Evolutionary conservation across 2,888 invertebrate species (phyloP).

Genomic region (Drosophila macrospina): DNA sequence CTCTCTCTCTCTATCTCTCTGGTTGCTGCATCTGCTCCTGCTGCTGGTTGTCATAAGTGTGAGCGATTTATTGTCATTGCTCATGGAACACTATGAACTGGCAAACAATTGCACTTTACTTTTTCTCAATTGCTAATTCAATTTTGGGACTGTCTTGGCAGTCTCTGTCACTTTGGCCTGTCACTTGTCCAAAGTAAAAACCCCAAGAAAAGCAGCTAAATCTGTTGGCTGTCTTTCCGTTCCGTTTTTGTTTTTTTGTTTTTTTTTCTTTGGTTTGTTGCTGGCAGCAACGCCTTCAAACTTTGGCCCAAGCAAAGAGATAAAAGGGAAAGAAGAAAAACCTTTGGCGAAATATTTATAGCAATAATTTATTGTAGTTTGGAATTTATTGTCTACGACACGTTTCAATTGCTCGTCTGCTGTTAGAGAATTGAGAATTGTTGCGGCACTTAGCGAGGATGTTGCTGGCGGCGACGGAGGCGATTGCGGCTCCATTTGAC

Average conservation of each 20-base stretch:
- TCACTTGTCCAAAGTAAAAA: conserved; percentile 51
- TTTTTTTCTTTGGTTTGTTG: conserved; percentile 14
- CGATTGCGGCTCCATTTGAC: conserved; percentile 80
- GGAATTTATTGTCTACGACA: conserved; percentile 82
- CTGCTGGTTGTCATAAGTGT: conserved; percentile 78
- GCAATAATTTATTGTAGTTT: conserved; percentile 81
- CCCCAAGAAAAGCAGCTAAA: conserved; percentile 16
- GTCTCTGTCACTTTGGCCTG: conserved; percentile 64
- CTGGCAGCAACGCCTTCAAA: conserved; percentile 61
- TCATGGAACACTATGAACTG: conserved; percentile 57
- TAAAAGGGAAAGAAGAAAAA: conserved; percentile 41
- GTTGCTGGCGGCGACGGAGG: conserved; percentile 57
- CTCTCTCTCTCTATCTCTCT: not conserved
- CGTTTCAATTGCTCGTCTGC: conserved; percentile 80
- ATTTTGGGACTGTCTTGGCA: conserved; percentile 63
- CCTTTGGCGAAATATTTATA: conserved; percentile 77
- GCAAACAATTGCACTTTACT: conserved; percentile 63
- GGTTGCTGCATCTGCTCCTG: not conserved
- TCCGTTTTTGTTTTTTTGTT: conserved; percentile 1
- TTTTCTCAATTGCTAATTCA: conserved; percentile 74
- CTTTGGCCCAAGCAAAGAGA: conserved; percentile 42
- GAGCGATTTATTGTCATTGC: conserved; percentile 83
- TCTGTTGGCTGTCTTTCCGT: conserved; percentile 36
- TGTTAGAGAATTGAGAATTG: conserved; percentile 77
- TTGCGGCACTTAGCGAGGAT: conserved; percentile 73